Percentiles rank a stretch among this genome's conserved stretches.
These are phyloP conservation scores for Polydesmus complanatus DNA, from an alignment of 2,888 invertebrate genomes.

Conservation along the genomic window DNA sequence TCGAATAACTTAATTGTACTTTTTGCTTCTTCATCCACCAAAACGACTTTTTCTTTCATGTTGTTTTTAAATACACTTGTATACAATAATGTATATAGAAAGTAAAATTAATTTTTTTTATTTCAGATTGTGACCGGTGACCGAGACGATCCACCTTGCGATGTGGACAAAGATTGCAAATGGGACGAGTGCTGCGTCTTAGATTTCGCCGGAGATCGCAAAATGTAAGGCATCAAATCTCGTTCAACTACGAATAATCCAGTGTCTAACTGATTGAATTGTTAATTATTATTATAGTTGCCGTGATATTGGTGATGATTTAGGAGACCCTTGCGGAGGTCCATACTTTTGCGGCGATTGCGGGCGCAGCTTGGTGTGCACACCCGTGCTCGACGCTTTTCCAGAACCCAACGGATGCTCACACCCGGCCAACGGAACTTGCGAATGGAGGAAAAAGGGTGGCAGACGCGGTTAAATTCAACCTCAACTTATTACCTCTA, in stretches of 20 bases:
- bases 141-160: background rate
- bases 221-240: background rate
- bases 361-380: background rate
- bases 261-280: background rate
- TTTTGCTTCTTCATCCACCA: too few species aligned
- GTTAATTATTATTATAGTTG: background rate
- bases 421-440: conserved; percentile 10
- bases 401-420: background rate
- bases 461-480: too few species aligned
- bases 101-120: too few species aligned
- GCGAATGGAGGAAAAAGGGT: background rate
- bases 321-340: conserved; percentile 4
- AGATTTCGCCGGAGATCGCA: conserved; percentile 2
- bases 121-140: background rate
- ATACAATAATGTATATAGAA: too few species aligned
- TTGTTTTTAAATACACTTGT: too few species aligned
- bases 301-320: conserved; percentile 7
- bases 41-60: too few species aligned
- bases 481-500: too few species aligned
- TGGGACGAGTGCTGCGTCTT: conserved; percentile 4
- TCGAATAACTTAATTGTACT: too few species aligned
- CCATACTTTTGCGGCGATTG: conserved; percentile 5
- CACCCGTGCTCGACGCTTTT: background rate
- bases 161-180: background rate
- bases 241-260: too few species aligned